These are phyloP conservation scores for Lamellibrachia luymesi DNA, from an alignment of 1,140 invertebrate genomes.

Conservation along the genomic window DNA sequence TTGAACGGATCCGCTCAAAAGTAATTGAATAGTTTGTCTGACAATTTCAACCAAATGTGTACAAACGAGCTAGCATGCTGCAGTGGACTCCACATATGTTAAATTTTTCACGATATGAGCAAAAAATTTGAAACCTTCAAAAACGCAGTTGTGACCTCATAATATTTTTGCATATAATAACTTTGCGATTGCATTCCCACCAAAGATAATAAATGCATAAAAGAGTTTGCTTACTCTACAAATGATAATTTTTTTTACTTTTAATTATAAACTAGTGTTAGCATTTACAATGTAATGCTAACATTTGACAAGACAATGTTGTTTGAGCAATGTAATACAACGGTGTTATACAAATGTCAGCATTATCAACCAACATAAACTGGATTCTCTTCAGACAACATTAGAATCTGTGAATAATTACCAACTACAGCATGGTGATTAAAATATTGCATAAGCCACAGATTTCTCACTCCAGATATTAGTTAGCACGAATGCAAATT, in stretches of 20 bases:
- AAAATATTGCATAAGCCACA: background rate
- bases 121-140: too few relatives aligned
- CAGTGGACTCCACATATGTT: too few relatives aligned
- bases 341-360: background rate
- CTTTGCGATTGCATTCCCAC: background rate
- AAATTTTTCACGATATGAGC: too few relatives aligned
- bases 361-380: background rate
- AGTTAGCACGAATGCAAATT: background rate
- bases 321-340: background rate
- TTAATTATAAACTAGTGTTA: background rate
- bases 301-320: background rate
- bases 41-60: too few relatives aligned
- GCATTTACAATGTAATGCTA: background rate
- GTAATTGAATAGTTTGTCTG: too few relatives aligned
- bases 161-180: background rate
- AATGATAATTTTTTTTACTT: background rate
- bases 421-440: background rate
- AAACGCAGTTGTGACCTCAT: background rate
- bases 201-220: background rate
- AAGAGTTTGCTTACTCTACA: background rate
- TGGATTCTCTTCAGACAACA: background rate
- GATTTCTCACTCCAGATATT: background rate
- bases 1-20: too few relatives aligned
- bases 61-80: too few relatives aligned
- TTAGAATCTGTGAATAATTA: background rate